These are phyloP conservation scores for Xestia sexstrigata DNA, from an alignment of 2,888 invertebrate species.

Conservation along the genomic window DNA sequence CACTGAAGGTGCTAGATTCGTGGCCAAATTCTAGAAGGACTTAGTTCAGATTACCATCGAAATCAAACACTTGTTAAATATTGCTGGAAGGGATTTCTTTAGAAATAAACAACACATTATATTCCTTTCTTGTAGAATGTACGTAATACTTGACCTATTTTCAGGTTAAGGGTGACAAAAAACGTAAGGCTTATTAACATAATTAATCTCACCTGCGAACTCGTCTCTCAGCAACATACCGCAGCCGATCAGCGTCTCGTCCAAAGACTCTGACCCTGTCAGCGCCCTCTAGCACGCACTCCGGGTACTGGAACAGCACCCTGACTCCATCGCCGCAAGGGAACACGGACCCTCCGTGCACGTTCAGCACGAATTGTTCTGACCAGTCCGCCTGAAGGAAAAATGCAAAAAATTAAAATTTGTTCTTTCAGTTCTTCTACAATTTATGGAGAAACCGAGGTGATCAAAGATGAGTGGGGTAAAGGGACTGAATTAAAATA, in stretches of 20 bases:
- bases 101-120: neutral
- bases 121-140: neutral
- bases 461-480: too few species aligned
- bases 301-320: constrained; percentile 96
- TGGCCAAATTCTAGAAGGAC: neutral
- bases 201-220: constrained; percentile 79
- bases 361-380: constrained; percentile 95
- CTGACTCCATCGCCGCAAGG: constrained; percentile 95
- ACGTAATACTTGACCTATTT: neutral
- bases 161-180: neutral
- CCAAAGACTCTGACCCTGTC: constrained; percentile 96
- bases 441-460: neutral
- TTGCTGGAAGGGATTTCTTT: neutral
- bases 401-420: constrained; percentile 37
- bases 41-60: neutral
- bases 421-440: neutral
- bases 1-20: neutral
- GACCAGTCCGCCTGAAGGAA: constrained; percentile 94
- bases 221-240: constrained; percentile 85
- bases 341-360: constrained; percentile 95
- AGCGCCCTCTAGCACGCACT: constrained; percentile 94
- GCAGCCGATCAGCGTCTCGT: constrained; percentile 89
- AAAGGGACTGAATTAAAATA: neutral
- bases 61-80: neutral
- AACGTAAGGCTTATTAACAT: neutral